These are phyloP conservation scores for Muricea muricata DNA, from an alignment of 92 coral and sea anemone species.

Conservation along the genomic window DNA sequence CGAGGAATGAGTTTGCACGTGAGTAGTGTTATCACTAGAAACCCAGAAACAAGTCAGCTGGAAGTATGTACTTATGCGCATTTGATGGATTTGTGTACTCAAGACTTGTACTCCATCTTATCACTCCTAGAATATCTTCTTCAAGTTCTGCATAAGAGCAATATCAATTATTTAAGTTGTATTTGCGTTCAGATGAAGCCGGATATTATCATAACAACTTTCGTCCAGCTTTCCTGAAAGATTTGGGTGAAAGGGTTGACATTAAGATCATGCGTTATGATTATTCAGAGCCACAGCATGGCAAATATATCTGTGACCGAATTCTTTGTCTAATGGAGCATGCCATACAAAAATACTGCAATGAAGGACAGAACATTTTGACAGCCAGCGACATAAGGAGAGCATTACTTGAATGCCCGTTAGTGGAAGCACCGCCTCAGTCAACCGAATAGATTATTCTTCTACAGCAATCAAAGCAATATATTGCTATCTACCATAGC, in stretches of 20 bases:
- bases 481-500: not conserved
- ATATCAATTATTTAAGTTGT: no score
- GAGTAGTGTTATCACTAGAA: slow-evolving; percentile 35
- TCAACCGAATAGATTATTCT: not conserved
- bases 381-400: not conserved
- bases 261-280: slow-evolving; percentile 1
- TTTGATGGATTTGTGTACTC: no score
- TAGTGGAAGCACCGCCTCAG: not conserved
- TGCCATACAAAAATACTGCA: not conserved
- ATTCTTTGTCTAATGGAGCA: slow-evolving; percentile 10
- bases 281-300: slow-evolving; percentile 25
- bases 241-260: not conserved
- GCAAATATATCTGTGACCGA: slow-evolving; percentile 32
- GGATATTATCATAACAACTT: slow-evolving; percentile 27
- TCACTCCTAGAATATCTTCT: no score
- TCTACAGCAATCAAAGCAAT: not conserved
- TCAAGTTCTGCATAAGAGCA: no score
- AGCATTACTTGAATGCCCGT: not conserved
- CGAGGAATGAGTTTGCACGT: slow-evolving; percentile 45
- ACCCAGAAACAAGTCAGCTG: slow-evolving; percentile 10
- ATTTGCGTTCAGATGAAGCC: slow-evolving; percentile 38
- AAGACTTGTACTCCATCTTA: no score
- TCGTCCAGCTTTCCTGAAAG: not conserved
- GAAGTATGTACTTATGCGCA: slow-evolving; percentile 43
- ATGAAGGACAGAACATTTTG: not conserved